Evolutionary conservation across 2,888 invertebrate genomes (phyloP), one percentile per base, ranked within the genome.

Genomic region (Microctonus aethiopoides): DNA sequence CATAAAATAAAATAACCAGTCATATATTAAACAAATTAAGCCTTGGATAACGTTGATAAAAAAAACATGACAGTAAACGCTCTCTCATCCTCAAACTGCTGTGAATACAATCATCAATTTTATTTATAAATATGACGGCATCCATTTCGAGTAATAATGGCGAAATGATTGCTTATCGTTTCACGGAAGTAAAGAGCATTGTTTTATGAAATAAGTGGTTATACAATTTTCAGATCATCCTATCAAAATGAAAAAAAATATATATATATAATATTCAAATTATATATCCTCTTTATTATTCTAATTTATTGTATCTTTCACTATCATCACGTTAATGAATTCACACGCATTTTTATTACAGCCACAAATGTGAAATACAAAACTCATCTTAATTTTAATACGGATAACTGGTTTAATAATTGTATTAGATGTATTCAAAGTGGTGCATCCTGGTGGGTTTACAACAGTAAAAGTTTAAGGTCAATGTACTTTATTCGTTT

Each of bases 361-460:
- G 5, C 29, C 9, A 57, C 16, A 32, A 10, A 29, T 29, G 62
- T 67, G 67, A 34, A 67, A 60, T 41, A 57, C 57, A 67, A 60
- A 67, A 67, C 60, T 52, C 59, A 24, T 22, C 52, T 13, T 34
- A 1, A 34, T 67, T 51, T 67, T 36, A 51, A 32, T 5, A 7
- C 60, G 41, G 41, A 41, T 39, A 67, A 63, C 76, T 57, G 70
- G 60, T 71, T 75, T 79, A 79, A 79, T 76, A 79, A 81, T 81
- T 81, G 76, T 77, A 72, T 74, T 74, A 77, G 74, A 72, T 75
- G 73, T 75, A 76, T 77, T 78, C 78, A 74, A 80, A 82, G 80
- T 83, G 82, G 80, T 79, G 78, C 82, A 82, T 83, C 81, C 82
- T 82, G 81, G 79, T 79, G 79, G 79, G 79, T 73, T 75, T 73